These are phyloP conservation scores for Palloptera scutellata DNA, from an alignment of 2,888 invertebrate species.

Conservation along the genomic window DNA sequence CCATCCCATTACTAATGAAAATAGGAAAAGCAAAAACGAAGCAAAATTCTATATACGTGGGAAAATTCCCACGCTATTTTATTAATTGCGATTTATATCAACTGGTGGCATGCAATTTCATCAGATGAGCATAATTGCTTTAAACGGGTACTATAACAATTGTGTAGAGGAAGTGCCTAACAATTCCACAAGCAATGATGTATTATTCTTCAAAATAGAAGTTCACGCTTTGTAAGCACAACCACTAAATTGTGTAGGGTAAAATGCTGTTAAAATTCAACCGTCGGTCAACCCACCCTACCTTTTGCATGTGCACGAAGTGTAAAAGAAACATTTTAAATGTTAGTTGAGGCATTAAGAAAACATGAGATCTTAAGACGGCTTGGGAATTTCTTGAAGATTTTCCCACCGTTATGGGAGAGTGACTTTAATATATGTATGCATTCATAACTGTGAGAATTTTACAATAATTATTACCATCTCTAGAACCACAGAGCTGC, in stretches of 20 bases:
- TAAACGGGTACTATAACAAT: neutral
- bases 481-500: no score
- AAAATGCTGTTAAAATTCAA: conserved; percentile 36
- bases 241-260: conserved; percentile 37
- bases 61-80: conserved; percentile 41
- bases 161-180: neutral
- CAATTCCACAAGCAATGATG: conserved; percentile 9
- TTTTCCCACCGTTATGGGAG: conserved; percentile 62
- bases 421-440: conserved; percentile 44
- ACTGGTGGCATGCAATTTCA: conserved; percentile 30
- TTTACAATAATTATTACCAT: neutral
- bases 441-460: conserved; percentile 6
- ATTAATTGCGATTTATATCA: conserved; percentile 26
- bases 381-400: conserved; percentile 52
- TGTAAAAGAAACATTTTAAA: conserved; percentile 38
- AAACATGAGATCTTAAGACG: conserved; percentile 47
- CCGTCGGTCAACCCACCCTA: conserved; percentile 36
- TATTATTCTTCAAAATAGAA: conserved; percentile 11
- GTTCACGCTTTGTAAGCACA: conserved; percentile 45
- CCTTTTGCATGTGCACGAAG: conserved; percentile 32
- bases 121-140: conserved; percentile 31
- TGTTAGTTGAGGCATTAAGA: conserved; percentile 47
- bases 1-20: no score
- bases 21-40: no score
- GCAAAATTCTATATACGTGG: conserved; percentile 26